These are phyloP conservation scores for Centropus unirufus DNA, from an alignment of 2,113 vertebrate species.

Conservation along the genomic window DNA sequence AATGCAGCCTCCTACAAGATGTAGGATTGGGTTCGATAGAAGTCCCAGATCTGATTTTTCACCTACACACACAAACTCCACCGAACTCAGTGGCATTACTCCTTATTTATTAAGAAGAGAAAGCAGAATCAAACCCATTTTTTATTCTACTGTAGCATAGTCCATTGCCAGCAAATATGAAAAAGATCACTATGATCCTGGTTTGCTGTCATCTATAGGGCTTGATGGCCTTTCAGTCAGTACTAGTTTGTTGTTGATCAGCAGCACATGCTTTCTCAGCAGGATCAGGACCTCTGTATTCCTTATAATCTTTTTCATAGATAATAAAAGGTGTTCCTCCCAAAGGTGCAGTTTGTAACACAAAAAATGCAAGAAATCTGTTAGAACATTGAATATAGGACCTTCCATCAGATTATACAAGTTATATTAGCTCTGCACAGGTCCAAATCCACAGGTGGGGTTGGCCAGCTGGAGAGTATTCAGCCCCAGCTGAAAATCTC, in stretches of 20 bases:
- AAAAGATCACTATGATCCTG: not conserved
- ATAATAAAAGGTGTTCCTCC: not conserved
- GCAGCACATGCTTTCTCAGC: not conserved
- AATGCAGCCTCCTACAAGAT: constrained; percentile 10
- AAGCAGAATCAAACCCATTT: not conserved
- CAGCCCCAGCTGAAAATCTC: not conserved
- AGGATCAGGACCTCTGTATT: not conserved
- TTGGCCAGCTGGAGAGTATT: not conserved
- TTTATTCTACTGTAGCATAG: not conserved
- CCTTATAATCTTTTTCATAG: not conserved
- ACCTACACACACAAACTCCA: not conserved
- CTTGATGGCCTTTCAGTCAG: constrained; percentile 13
- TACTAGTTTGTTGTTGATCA: not conserved
- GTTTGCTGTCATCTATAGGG: constrained; percentile 10
- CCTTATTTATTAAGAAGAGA: not conserved
- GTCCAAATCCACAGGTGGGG: not conserved
- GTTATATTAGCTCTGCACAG: not conserved
- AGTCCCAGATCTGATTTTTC: not conserved
- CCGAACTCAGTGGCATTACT: not conserved
- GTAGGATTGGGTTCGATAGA: not conserved
- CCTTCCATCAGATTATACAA: not conserved
- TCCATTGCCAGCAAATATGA: not conserved
- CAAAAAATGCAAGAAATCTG: not conserved
- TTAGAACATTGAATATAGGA: not conserved
- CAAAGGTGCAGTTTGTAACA: not conserved